Evolutionary conservation across 1,140 invertebrate genomes (phyloP).

Genomic region (Eufriesea mexicana): DNA sequence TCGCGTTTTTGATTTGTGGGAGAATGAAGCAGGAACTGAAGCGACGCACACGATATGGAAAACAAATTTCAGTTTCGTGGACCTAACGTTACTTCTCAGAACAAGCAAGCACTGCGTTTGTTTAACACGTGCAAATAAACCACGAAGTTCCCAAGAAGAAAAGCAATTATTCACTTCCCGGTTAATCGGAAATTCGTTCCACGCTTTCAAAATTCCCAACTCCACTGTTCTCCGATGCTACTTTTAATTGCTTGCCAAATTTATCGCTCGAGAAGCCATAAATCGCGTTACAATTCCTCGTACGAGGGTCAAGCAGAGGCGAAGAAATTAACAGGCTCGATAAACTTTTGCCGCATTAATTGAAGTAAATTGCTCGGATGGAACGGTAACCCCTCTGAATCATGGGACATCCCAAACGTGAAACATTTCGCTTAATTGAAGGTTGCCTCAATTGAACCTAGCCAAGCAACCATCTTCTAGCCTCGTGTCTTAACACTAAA

Average conservation of each 20-base stretch:
- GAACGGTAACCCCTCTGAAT: constrained; percentile 48
- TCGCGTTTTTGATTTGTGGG: background rate
- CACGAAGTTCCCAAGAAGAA: background rate
- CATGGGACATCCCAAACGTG: constrained; percentile 48
- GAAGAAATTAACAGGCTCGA: background rate
- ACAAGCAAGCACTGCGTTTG: background rate
- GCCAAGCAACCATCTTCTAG: background rate
- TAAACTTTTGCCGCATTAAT: constrained; percentile 28
- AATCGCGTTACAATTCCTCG: background rate
- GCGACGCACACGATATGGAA: background rate
- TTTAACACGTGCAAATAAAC: constrained; percentile 13
- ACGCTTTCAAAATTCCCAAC: background rate
- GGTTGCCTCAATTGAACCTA: constrained; percentile 25
- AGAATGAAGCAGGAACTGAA: background rate
- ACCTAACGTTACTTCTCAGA: background rate
- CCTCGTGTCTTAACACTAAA: background rate
- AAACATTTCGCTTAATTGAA: constrained; percentile 39
- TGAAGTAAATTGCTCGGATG: constrained; percentile 45
- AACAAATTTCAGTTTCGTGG: background rate
- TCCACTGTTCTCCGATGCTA: no score
- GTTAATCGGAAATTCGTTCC: background rate
- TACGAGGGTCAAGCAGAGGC: background rate
- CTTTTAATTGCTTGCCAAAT: background rate
- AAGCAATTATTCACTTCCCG: background rate
- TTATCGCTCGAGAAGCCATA: background rate